Base-by-base conservation (phyloP, 1,140 invertebrate species). In the Steinernema feltiae region DNA sequence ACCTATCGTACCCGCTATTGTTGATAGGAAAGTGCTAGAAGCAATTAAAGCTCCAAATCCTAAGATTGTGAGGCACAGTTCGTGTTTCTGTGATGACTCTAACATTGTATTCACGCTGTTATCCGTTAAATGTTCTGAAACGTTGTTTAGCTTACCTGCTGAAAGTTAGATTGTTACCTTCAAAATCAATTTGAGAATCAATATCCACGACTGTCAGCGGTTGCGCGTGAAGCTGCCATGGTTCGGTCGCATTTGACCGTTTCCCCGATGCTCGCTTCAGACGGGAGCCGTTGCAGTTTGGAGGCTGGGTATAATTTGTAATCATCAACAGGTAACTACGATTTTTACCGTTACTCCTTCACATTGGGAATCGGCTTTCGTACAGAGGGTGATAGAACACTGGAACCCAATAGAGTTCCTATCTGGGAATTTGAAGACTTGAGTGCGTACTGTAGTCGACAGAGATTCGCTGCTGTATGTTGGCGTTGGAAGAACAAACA, bases 401-500 rank as follows among this genome's bases (percentile, higher is more conserved):
- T 63, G 53, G 53, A 63, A 63, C 3, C 24, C 53, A 21, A 63
- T 15, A 12, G 53, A 63, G 24, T 27, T 63, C 46, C 70, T 73
- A n/a, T 76, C 74, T 21, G 74, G 71, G 29, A 76, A 76, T 29
- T 76, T 41, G 72, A 76, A 76, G 24, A 76, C 72, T 69, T 69
- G 69, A 18, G 80, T 71, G 1, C 63, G 29, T 1, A 80, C 77
- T 0, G 41, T 27, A 0, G 80, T 77, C 17, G 73, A 27, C 31
- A 82, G 24, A 21, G 53, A 41, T 0, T 29, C 69, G 7, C 27
- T 30, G n/a, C 18, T 21, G 70, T 81, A 81, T 17, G 27, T 27
- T 27, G 80, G 80, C 21, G 79, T 81, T 1, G 78, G 78, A 18
- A 81, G 32, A 17, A 82, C 53, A 46, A 70, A 48, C 3, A 71